Base-by-base conservation (phyloP, 2,888 invertebrate genomes). In the Meganola albula region DNA sequence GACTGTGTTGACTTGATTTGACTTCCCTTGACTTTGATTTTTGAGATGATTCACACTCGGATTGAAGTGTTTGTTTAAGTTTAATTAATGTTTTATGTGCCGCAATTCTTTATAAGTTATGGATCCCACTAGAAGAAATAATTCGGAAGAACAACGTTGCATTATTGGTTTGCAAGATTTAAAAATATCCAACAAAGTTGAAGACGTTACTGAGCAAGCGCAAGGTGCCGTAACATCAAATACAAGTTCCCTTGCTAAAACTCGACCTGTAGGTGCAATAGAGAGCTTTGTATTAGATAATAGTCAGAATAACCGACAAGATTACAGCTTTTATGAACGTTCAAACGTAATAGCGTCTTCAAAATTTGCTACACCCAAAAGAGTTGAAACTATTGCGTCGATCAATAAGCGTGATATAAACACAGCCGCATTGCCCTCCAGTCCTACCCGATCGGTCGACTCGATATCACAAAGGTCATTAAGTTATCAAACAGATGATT, bases 281-380 rank as follows among this genome's bases (percentile, higher is more conserved):
- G 91, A 92, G 63, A 90, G 89, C 60, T 90, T 91, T 58, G 86
- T 88, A 9, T 78, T 89, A 37, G 89, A 89, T 42, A 87, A 80
- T 58, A 77, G 87, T 39, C 75, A 74, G 45, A 67, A 62, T 44
- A 74, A 70, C 59, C 76, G 80, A 20, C 83, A 80, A 48, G 86
- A 87, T 66, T 86, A 86, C 46, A 84, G 83, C 56, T 83, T 84
- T 56, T 87, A 87, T 46, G 93, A 93, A 61, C 87, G 93, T 34
- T 91, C 90, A 37, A 92, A 91, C 59, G 90, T 93, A 35, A 92
- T 93, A 54, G 90, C 92, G 10, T 90, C 93, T 27, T 92, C 92
- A 6, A 92, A 93, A 66, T 94, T 91, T 65, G 92, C 92, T 24
- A 92, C 92, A 20, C 92, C 93, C 29, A 93, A 92, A 64, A 88